Evolutionary conservation across 1,140 invertebrate genomes (phyloP), one percentile per base, ranked within the genome.

Genomic region (Anastrepha ludens): DNA sequence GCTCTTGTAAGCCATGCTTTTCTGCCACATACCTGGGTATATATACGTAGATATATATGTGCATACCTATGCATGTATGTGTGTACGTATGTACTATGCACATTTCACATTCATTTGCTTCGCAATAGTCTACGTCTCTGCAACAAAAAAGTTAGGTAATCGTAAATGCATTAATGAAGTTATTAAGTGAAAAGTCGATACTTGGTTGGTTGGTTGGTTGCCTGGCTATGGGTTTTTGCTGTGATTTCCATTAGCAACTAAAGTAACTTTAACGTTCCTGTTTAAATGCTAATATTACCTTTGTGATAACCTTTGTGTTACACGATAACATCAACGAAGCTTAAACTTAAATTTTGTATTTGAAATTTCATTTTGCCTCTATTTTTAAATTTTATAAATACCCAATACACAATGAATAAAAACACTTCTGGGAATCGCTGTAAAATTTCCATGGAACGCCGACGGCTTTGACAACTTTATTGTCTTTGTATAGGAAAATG

Each of bases 1-100:
- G 47, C 74, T 55, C 29, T 81, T 55, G 74, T 81, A 47, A 47
- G 50, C 74, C 74, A 81, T 81, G 47, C 55, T 81, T 81, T 20
- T 15, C 47, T 55, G 74, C 47, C 8, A 58, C 11, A 55, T n/a
- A 81, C 9, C 17, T 81, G 17, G 17, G n/a, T 20, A 81, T 17
- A 81, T 81, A 58, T 81, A 50, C 47, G n/a, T 20, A 81, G 41
- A 81, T 81, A 58, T 20, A 50, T 55, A 50, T 39, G 5, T 78
- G 50, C 44, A 50, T n/a, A 11, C 41, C 2, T 50, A 47, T 44
- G 13, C 15, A n/a, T 20, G 60, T 15, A 4, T 62, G 5, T 17
- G 11, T 67, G 65, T 67, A 67, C 39, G 39, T 41, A 29, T 41
- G 29, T 29, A 29, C 29, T 29, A 29, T 67, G 13, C n/a, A 41